Evolutionary conservation across 1,140 invertebrate species (phyloP).

Genomic region (Dendrolimus punctatus): DNA sequence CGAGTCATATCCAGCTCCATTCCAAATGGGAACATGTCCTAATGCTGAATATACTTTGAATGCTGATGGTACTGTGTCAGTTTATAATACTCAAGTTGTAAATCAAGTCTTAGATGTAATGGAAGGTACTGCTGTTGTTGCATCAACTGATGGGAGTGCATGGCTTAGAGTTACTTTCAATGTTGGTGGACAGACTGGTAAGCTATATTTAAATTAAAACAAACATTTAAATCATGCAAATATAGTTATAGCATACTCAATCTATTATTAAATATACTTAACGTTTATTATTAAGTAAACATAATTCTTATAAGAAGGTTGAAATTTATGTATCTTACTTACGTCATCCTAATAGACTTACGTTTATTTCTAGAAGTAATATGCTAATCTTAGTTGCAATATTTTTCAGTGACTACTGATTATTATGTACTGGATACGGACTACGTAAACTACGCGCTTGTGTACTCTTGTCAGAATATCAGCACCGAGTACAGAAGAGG

Average conservation of each 20-base stretch:
- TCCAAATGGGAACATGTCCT: slow-evolving; percentile 44
- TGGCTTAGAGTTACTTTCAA: slow-evolving; percentile 44
- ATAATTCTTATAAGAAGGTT: too few species aligned
- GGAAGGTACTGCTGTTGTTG: slow-evolving; percentile 29
- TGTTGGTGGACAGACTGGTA: slow-evolving; percentile 35
- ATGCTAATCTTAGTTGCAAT: not conserved
- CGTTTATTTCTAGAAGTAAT: too few species aligned
- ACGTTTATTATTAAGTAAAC: too few species aligned
- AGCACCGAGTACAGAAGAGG: slow-evolving; percentile 28
- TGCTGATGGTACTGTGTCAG: slow-evolving; percentile 19
- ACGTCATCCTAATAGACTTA: too few species aligned
- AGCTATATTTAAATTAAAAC: slow-evolving; percentile 9
- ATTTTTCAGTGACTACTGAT: slow-evolving; percentile 27
- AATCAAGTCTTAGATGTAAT: slow-evolving; percentile 28
- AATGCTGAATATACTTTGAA: slow-evolving; percentile 30
- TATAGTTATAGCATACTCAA: too few species aligned
- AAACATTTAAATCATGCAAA: not conserved
- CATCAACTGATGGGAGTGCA: slow-evolving; percentile 27
- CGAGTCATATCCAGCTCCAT: slow-evolving; percentile 42
- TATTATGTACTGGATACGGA: slow-evolving; percentile 43
- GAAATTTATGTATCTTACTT: too few species aligned
- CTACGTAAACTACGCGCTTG: slow-evolving; percentile 29
- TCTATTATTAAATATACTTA: too few species aligned
- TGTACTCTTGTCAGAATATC: slow-evolving; percentile 36
- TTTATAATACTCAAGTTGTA: slow-evolving; percentile 46